Conservation (phyloP, 1,140 invertebrate genomes). For the Popillia japonica region DNA sequence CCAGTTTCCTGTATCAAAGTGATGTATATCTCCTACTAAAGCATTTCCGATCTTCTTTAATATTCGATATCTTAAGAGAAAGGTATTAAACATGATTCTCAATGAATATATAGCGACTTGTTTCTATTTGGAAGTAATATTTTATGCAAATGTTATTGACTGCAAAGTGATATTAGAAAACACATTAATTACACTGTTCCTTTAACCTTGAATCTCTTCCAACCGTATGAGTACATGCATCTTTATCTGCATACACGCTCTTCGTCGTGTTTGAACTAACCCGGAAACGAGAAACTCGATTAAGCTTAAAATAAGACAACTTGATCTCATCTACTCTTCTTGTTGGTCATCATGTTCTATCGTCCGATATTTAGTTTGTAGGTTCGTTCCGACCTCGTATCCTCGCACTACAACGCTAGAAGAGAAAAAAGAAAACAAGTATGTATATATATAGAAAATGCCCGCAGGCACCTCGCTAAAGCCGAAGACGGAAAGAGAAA, state of each 20-base stretch:
- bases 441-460: too few species aligned
- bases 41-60: too few species aligned
- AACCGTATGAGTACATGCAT: background rate
- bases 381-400: background rate
- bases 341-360: background rate
- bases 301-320: slow-evolving; percentile 18
- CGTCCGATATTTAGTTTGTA: background rate
- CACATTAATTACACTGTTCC: slow-evolving; percentile 7
- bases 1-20: too few species aligned
- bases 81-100: too few species aligned
- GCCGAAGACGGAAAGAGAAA: background rate
- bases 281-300: slow-evolving; percentile 13
- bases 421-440: background rate
- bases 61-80: too few species aligned
- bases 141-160: too few species aligned
- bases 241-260: background rate
- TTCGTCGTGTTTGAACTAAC: slow-evolving; percentile 20
- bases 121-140: too few species aligned
- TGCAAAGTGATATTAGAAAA: too few species aligned
- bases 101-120: too few species aligned
- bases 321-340: background rate
- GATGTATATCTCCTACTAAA: too few species aligned
- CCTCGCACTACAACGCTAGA: background rate
- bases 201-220: slow-evolving; percentile 4
- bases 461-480: slow-evolving; percentile 8